phyloP scores from a whole-genome alignment of 2,797 vertebrate genomes.

The Scolopax bukidnonensis region DNA sequence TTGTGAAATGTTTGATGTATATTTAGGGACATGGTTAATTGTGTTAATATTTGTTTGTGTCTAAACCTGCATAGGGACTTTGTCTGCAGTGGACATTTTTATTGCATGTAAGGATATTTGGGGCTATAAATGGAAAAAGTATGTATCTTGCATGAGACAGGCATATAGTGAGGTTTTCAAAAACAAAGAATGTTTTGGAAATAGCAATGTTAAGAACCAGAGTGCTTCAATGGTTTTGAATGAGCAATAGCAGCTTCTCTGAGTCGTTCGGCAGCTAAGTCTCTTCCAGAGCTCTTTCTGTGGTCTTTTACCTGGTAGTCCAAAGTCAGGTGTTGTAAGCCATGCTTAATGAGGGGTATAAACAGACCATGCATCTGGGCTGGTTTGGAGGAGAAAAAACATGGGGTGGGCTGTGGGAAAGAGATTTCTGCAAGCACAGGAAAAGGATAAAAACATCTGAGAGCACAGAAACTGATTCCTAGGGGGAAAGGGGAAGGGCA shows the following conservation, averaged over 20 bases:
- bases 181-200: neutral
- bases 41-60: neutral
- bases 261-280: neutral
- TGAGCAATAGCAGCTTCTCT: neutral
- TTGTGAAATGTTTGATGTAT: neutral
- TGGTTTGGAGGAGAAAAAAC: neutral
- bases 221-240: neutral
- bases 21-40: neutral
- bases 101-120: neutral
- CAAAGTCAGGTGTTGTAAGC: neutral
- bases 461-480: neutral
- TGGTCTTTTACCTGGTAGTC: neutral
- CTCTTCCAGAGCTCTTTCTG: neutral
- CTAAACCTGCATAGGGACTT: neutral
- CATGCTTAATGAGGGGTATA: accelerated
- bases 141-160: accelerated
- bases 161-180: neutral
- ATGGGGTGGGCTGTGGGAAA: neutral
- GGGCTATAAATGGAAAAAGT: neutral
- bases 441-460: neutral
- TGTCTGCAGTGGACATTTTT: neutral
- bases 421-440: neutral
- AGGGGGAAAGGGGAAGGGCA: neutral
- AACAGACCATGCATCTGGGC: neutral
- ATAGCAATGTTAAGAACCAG: neutral